These are phyloP conservation scores for Aproaerema taeniolella DNA, from an alignment of 2,888 invertebrate species.

Conservation along the genomic window DNA sequence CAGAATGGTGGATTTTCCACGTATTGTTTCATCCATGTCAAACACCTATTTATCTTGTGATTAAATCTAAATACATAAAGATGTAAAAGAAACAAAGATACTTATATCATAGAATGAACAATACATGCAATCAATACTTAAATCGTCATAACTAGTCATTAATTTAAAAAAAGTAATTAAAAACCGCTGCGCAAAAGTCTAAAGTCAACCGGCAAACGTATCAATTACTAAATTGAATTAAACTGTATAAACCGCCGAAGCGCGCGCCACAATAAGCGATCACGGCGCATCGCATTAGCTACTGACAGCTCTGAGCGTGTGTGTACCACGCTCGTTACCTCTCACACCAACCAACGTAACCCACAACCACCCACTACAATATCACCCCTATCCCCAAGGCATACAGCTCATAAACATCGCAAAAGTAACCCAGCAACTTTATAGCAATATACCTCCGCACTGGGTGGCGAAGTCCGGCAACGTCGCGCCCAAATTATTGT, in stretches of 20 bases:
- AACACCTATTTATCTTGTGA: too few relatives aligned
- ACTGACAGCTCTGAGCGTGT: constrained; percentile 70
- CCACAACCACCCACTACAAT: constrained; percentile 34
- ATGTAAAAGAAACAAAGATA: too few relatives aligned
- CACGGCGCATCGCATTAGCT: constrained; percentile 73
- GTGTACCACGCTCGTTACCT: constrained; percentile 71
- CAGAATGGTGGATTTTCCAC: too few relatives aligned
- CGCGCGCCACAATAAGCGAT: constrained; percentile 68
- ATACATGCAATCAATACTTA: too few relatives aligned
- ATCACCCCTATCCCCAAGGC: constrained; percentile 33
- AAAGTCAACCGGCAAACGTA: constrained; percentile 64
- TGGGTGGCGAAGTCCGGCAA: constrained; percentile 74
- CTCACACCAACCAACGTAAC: constrained; percentile 56
- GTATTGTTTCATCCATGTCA: too few relatives aligned
- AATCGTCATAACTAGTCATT: too few relatives aligned
- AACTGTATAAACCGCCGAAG: constrained; percentile 68
- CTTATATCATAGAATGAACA: too few relatives aligned
- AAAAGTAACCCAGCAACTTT: constrained; percentile 42
- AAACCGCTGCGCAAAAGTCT: constrained; percentile 34
- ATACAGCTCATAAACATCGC: constrained; percentile 36
- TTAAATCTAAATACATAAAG: too few relatives aligned
- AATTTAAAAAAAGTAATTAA: too few relatives aligned
- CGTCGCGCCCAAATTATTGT: constrained; percentile 73
- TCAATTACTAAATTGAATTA: constrained; percentile 77
- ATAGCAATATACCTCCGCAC: constrained; percentile 62